phyloP scores from a whole-genome alignment of 2,113 vertebrate species.

The Gopherus evgoodei region DNA sequence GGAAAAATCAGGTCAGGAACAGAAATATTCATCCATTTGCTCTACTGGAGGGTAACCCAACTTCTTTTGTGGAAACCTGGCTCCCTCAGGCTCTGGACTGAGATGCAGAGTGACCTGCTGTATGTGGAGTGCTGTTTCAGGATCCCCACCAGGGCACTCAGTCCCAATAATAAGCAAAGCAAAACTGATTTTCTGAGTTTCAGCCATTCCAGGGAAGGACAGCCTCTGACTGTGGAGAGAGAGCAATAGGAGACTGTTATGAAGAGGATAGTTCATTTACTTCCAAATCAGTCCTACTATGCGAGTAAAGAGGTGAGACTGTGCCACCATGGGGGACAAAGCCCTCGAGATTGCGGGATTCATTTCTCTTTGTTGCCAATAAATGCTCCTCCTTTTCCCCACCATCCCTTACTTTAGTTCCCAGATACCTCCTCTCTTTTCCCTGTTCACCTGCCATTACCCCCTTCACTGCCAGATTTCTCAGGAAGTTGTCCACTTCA shows the following conservation, averaged over 20 bases:
- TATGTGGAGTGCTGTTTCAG: constrained; percentile 64
- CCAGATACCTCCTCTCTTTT: accelerated
- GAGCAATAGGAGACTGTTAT: background rate
- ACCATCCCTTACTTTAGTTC: background rate
- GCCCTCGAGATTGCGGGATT: background rate
- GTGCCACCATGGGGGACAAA: background rate
- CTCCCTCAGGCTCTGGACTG: constrained; percentile 50
- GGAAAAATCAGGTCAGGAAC: constrained; percentile 63
- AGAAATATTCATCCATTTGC: constrained; percentile 38
- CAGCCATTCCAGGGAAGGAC: constrained; percentile 36
- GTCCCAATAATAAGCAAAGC: constrained; percentile 56
- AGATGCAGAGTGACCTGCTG: constrained; percentile 60
- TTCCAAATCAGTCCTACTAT: constrained; percentile 1
- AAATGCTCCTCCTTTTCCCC: background rate
- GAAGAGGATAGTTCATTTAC: constrained; percentile 1
- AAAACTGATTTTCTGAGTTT: constrained; percentile 60
- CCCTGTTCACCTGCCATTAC: background rate
- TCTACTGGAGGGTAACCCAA: constrained; percentile 43
- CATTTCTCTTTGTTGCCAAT: background rate
- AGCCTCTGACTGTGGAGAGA: background rate
- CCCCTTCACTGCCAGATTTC: background rate
- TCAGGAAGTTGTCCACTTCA: background rate
- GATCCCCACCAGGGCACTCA: constrained; percentile 53
- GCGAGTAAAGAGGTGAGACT: background rate
- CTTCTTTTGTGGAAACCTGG: constrained; percentile 66